Base-by-base conservation (phyloP, 2,113 vertebrate species). In the Podocnemis expansa region DNA sequence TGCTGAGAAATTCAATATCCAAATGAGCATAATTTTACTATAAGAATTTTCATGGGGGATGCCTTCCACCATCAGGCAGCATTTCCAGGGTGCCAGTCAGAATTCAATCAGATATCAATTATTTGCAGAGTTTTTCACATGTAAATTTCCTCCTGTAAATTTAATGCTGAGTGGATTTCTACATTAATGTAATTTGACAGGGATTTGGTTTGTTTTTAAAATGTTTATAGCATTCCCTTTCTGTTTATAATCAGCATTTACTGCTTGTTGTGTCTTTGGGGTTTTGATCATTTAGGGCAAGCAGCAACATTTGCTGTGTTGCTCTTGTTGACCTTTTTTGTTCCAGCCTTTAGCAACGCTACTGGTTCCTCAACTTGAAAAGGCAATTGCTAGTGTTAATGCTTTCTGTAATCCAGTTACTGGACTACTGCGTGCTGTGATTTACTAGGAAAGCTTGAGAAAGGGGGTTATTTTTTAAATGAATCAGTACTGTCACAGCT, bases 331-430 rank as follows among this genome's bases (percentile, higher is more conserved):
- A 89, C 91, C 43, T 83, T 89, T 93, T 87, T 90, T 94, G 76
- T 95, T 91, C 79, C 78, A 93, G 84, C 83, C 79, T 95, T 85
- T 95, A 88, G 83, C 75, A 14, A n/a, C 80, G 38, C 58, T 95
- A 45, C 89, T 96, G 79, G 85, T 84, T 84, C 84, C 55, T 85
- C 78, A 88, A 52, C 89, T 96, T 93, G 91, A 95, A 97, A 95
- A 78, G 52, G 73, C 78, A 94, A 93, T 81, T 89, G 60, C 60
- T 91, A 34, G 63, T 90, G 76, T 88, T 96, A 88, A 88, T 93
- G 76, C 76, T 96, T 97, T 85, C 82, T 93, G 43, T 96, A 96
- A 95, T 94, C 76, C 55, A 90, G 67, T 97, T 97, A 88, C 13
- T 27, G 91, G 93, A 84, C 86, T 80, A 56, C 89, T 67, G 58